phyloP scores from a whole-genome alignment of 2,113 vertebrate genomes.

The Urocynchramus pylzowi region DNA sequence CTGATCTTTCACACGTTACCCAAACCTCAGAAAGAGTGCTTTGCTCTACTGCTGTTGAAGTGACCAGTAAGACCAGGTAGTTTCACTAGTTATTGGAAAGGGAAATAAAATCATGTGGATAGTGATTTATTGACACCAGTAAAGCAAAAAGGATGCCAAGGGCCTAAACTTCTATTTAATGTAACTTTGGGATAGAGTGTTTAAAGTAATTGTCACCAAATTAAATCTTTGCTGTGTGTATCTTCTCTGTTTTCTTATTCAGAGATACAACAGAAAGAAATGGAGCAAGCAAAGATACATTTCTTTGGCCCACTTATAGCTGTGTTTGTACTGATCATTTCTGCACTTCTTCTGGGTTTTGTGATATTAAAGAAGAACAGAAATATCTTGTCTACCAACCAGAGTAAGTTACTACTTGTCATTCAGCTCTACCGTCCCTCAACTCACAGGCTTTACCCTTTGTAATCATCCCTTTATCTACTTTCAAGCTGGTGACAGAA shows the following conservation, averaged over 20 bases:
- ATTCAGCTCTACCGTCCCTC: background rate
- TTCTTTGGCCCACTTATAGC: constrained; percentile 28
- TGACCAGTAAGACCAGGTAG: background rate
- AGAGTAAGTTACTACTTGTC: constrained; percentile 31
- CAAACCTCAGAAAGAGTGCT: background rate
- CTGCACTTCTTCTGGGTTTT: background rate
- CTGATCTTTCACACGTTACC: background rate
- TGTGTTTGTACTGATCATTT: background rate
- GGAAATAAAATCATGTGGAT: background rate
- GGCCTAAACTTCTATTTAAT: background rate
- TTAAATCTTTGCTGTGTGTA: background rate
- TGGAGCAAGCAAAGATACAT: background rate
- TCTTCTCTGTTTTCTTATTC: background rate
- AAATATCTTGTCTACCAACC: background rate
- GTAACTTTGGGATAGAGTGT: background rate
- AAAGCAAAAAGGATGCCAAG: background rate
- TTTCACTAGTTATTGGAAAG: background rate
- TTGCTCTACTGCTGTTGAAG: background rate
- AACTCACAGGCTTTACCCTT: background rate
- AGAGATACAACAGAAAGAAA: constrained; percentile 12
- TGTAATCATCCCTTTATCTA: background rate
- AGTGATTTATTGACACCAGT: background rate
- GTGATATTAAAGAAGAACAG: constrained; percentile 27
- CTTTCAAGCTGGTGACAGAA: background rate
- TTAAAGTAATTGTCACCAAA: background rate